Percentiles rank a stretch among this genome's conserved stretches.
Evolutionary conservation across 1,140 invertebrate genomes (phyloP).

Genomic region (Grapholita molesta): DNA sequence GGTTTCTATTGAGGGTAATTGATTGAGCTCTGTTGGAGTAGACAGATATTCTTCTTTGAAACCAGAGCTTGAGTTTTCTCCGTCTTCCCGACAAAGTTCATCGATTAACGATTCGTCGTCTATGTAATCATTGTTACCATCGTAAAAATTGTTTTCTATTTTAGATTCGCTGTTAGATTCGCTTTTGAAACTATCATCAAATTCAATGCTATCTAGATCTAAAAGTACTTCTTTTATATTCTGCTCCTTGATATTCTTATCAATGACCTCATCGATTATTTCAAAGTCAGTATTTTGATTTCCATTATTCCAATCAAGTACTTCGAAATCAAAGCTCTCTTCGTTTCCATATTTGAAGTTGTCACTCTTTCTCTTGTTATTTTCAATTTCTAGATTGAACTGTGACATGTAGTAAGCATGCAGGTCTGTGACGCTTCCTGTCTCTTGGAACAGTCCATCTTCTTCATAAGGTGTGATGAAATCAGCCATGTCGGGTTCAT

Average conservation of each 20-base stretch:
- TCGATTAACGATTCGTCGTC: slow-evolving; percentile 69
- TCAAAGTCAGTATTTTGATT: slow-evolving; percentile 54
- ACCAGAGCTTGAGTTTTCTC: slow-evolving; percentile 48
- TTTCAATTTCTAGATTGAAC: slow-evolving; percentile 68
- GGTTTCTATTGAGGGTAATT: slow-evolving; percentile 71
- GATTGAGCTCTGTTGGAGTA: slow-evolving; percentile 47
- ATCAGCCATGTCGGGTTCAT: slow-evolving; percentile 44
- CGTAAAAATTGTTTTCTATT: slow-evolving; percentile 37
- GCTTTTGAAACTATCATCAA: slow-evolving; percentile 55
- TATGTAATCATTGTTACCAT: slow-evolving; percentile 60
- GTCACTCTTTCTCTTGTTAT: slow-evolving; percentile 44
- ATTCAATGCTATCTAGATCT: slow-evolving; percentile 68
- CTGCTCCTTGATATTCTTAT: slow-evolving; percentile 61
- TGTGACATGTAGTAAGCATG: slow-evolving; percentile 72
- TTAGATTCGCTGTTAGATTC: slow-evolving; percentile 43
- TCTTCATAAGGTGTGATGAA: slow-evolving; percentile 36
- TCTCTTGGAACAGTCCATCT: slow-evolving; percentile 60
- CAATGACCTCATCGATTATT: slow-evolving; percentile 59
- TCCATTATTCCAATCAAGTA: slow-evolving; percentile 48
- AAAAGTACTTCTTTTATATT: slow-evolving; percentile 69
- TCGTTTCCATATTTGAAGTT: slow-evolving; percentile 61
- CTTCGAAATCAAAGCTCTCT: slow-evolving; percentile 70
- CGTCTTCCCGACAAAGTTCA: slow-evolving; percentile 65
- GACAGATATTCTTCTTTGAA: slow-evolving; percentile 64
- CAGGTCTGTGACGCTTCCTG: slow-evolving; percentile 57